Conservation (phyloP, 1,140 invertebrate species). For the Holotrichia oblita region DNA sequence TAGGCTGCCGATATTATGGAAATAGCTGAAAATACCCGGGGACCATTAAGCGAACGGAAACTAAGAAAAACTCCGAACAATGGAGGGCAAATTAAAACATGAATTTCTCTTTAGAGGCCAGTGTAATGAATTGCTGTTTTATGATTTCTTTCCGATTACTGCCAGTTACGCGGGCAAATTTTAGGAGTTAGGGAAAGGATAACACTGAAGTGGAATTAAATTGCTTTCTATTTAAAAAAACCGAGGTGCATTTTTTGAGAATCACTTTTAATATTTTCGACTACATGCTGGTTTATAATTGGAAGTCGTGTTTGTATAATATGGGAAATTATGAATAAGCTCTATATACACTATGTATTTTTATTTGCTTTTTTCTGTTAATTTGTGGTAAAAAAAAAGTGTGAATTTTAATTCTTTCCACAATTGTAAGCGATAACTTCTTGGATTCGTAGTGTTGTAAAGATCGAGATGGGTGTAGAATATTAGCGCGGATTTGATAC, state of each 20-base stretch:
- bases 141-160: conserved; percentile 31
- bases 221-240: background rate
- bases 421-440: too few relatives aligned
- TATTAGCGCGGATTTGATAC: too few relatives aligned
- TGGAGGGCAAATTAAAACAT: conserved; percentile 32
- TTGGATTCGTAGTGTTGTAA: too few relatives aligned
- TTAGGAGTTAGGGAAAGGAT: background rate
- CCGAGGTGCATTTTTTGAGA: background rate
- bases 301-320: too few relatives aligned
- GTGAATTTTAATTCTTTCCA: too few relatives aligned
- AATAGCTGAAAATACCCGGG: conserved; percentile 32
- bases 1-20: conserved; percentile 28
- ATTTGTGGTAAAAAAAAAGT: too few relatives aligned
- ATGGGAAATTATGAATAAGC: too few relatives aligned
- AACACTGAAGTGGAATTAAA: conserved; percentile 17
- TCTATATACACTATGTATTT: too few relatives aligned
- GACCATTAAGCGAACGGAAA: conserved; percentile 36
- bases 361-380: too few relatives aligned
- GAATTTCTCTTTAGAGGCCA: conserved; percentile 26
- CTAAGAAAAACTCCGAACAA: conserved; percentile 33
- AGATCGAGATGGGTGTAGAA: too few relatives aligned
- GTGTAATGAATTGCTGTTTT: conserved; percentile 32
- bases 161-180: conserved; percentile 4
- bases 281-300: background rate
- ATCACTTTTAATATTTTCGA: background rate